These are phyloP conservation scores for Herpailurus yagouaroundi DNA, from an alignment of 2,113 vertebrate species.

Conservation along the genomic window DNA sequence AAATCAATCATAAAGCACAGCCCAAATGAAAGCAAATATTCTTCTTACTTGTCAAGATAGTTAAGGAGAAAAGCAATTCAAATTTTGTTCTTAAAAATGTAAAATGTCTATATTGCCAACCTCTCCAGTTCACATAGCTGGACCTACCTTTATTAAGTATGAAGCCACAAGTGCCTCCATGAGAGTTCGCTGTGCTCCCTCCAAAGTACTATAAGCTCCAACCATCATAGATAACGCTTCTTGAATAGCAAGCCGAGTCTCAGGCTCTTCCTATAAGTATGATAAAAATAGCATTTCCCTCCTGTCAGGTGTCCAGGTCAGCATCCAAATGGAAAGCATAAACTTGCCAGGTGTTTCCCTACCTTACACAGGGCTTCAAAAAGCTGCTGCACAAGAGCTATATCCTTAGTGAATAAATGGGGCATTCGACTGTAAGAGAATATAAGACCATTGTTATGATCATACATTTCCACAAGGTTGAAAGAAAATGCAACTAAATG, in stretches of 20 bases:
- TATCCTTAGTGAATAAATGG: conserved; percentile 98
- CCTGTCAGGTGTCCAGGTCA: neutral
- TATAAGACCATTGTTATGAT: neutral
- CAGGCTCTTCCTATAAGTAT: conserved; percentile 92
- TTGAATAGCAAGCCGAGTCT: conserved; percentile 97
- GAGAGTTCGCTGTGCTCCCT: conserved; percentile 96
- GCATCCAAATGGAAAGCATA: conserved; percentile 35
- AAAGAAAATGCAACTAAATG: conserved; percentile 12
- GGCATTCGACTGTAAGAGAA: conserved; percentile 94
- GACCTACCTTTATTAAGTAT: conserved; percentile 94
- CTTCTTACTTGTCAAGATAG: neutral
- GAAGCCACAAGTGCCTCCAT: conserved; percentile 99
- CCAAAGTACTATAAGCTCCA: conserved; percentile 94
- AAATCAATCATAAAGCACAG: neutral
- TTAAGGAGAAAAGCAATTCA: conserved; percentile 5
- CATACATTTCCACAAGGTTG: neutral
- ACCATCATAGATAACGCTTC: conserved; percentile 99
- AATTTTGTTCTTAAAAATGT: conserved; percentile 10
- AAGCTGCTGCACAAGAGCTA: conserved; percentile 98
- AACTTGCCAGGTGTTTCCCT: conserved; percentile 51
- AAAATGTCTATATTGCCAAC: neutral
- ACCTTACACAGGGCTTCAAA: conserved; percentile 99
- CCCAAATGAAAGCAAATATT: neutral
- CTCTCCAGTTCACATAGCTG: rapidly evolving
- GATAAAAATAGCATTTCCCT: conserved; percentile 9